These are phyloP conservation scores for Cerceris rybyensis DNA, from an alignment of 2,888 invertebrate genomes.

Conservation along the genomic window DNA sequence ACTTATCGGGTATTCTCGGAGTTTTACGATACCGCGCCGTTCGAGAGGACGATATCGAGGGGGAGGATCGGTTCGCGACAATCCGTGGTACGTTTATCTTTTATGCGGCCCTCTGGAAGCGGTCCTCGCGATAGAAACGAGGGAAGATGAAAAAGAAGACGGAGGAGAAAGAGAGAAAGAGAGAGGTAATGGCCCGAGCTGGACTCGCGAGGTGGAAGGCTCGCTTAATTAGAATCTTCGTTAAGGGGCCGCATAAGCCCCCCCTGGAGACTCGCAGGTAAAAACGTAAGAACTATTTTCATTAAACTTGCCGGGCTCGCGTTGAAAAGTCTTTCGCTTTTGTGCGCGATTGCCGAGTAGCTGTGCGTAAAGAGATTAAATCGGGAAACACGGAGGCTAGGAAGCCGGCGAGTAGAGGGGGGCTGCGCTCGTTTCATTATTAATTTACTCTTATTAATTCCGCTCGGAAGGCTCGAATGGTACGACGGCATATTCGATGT, in stretches of 20 bases:
- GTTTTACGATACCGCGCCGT: slow-evolving; percentile 1
- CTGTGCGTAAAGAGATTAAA: slow-evolving; percentile 66
- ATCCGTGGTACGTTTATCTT: slow-evolving; percentile 2
- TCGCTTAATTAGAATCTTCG: slow-evolving; percentile 76
- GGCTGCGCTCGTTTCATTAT: slow-evolving; percentile 52
- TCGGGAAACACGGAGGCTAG: slow-evolving; percentile 39
- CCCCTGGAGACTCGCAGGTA: slow-evolving; percentile 67
- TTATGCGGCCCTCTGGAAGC: background rate
- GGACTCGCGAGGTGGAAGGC: slow-evolving; percentile 31
- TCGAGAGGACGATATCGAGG: slow-evolving; percentile 16
- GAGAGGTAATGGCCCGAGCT: slow-evolving; percentile 25
- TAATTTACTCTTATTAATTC: slow-evolving; percentile 65
- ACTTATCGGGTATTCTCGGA: slow-evolving; percentile 31
- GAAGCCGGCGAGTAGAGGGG: slow-evolving; percentile 4
- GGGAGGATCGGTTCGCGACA: background rate
- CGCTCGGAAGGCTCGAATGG: slow-evolving; percentile 37
- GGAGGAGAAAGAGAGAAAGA: background rate
- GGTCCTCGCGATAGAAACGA: background rate
- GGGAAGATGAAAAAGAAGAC: background rate
- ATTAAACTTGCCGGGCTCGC: slow-evolving; percentile 73
- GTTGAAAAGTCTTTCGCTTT: slow-evolving; percentile 68
- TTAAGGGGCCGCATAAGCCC: slow-evolving; percentile 67
- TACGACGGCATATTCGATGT: slow-evolving; percentile 40
- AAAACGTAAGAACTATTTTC: slow-evolving; percentile 78
- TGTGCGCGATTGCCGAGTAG: slow-evolving; percentile 59